Base-by-base conservation (phyloP, 1,140 invertebrate species). In the Chironomus striatipennis region DNA sequence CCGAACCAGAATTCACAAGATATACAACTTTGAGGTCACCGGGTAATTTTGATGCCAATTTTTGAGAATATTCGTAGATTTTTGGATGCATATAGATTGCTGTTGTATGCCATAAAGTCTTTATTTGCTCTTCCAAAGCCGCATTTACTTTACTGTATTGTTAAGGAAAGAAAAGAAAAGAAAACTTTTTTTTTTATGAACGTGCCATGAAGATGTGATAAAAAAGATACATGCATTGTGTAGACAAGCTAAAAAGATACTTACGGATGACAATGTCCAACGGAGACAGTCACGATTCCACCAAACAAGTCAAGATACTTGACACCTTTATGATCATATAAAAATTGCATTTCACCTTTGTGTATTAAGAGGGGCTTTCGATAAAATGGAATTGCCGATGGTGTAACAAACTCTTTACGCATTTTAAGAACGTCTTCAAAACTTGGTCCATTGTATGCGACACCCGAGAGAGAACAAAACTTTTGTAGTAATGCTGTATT, bases 211-310 rank as follows among this genome's bases (percentile, higher is more conserved):
- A 34, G 24, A 34, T 34, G 24, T 34, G 24, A 34, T 34, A 34
- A 2, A 34, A 34, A 34, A 34, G 24, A 34, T 34, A 34, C 24
- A 34, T 34, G 2, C 47, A 57, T 10, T 57, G 73, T 74, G 1
- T 15, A 24, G n/a, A n/a, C n/a, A n/a, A n/a, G n/a, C 10, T 70
- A 0, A 12, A 15, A 6, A 75, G 74, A 21, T 77, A 88, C 91
- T 91, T 88, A 97, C 94, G 96, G 96, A 86, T 99, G 97, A 82
- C 94, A 98, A 82, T 98, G 97, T 20, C 97, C 97, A n/a, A 98
- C 94, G 74, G 93, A 95, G 34, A 98, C 92, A 0, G 97, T 99
- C 2, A 97, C 96, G 77, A 99, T 98, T 12, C 97, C 97, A 9
- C 89, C 96, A 83, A 97, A 97, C 84, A 98, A 89, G 83, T 99